phyloP scores from a whole-genome alignment of 1,140 invertebrate species.

The Anthonomus grandis region DNA sequence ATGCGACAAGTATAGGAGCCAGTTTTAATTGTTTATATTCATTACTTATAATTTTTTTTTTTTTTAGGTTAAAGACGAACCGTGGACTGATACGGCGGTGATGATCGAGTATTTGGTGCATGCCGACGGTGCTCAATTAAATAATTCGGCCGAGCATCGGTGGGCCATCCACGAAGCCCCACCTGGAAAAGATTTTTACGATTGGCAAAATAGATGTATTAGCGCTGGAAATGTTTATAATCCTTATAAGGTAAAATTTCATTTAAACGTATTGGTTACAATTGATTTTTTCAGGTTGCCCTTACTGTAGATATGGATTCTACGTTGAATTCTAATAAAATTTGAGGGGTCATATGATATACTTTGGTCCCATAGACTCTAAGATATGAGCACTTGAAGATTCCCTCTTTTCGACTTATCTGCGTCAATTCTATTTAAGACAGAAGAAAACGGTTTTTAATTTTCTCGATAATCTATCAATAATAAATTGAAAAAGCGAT shows the following conservation, averaged over 20 bases:
- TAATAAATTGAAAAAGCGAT: too few relatives aligned
- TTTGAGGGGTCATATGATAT: too few relatives aligned
- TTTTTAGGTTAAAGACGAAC: slow-evolving; percentile 56
- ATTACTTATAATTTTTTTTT: background rate
- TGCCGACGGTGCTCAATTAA: slow-evolving; percentile 77
- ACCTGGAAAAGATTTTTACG: slow-evolving; percentile 83
- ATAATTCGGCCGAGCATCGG: slow-evolving; percentile 74
- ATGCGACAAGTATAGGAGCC: slow-evolving; percentile 66
- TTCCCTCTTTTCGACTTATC: too few relatives aligned
- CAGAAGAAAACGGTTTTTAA: too few relatives aligned
- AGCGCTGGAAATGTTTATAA: slow-evolving; percentile 79
- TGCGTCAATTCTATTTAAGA: too few relatives aligned
- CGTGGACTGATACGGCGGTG: slow-evolving; percentile 77
- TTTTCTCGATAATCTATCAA: too few relatives aligned
- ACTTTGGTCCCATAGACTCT: too few relatives aligned
- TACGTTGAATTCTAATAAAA: too few relatives aligned
- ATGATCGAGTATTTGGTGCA: slow-evolving; percentile 78
- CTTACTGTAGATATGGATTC: too few relatives aligned
- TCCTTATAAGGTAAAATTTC: slow-evolving; percentile 68
- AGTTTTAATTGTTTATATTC: background rate
- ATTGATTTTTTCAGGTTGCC: background rate
- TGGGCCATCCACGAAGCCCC: slow-evolving; percentile 62
- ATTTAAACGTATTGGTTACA: background rate
- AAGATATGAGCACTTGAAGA: too few relatives aligned
- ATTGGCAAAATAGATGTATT: slow-evolving; percentile 81